Percentiles rank a stretch among this genome's conserved stretches.
Conservation (phyloP, 2,113 vertebrate species). For the Anas platyrhynchos region DNA sequence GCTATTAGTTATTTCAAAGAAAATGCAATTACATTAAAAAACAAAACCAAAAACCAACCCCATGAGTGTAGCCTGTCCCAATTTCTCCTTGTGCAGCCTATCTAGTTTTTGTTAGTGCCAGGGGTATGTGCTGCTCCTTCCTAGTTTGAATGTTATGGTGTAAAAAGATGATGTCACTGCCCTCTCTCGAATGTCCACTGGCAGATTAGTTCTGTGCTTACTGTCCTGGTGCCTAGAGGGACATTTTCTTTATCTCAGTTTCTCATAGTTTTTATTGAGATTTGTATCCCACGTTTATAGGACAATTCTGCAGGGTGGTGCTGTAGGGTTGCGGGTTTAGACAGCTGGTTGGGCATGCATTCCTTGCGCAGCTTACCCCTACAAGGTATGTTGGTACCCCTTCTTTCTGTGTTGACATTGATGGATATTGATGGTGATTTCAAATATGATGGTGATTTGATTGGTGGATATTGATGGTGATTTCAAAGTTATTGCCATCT, state of each 20-base stretch:
- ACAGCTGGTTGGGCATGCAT: background rate
- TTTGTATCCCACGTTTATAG: background rate
- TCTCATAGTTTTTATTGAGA: background rate
- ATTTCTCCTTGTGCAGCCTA: background rate
- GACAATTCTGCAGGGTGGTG: background rate
- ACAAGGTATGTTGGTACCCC: background rate
- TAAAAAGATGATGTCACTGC: background rate
- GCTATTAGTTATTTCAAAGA: background rate
- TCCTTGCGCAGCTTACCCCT: background rate
- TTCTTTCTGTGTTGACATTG: background rate
- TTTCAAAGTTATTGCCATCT: background rate
- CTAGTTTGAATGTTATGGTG: background rate
- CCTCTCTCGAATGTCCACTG: background rate
- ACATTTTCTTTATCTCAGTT: background rate
- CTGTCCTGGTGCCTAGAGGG: background rate
- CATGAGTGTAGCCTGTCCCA: background rate
- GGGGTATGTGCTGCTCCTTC: background rate
- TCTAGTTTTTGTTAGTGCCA: background rate
- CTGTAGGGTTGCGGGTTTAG: background rate
- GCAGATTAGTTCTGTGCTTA: background rate
- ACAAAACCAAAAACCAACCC: too few relatives aligned
- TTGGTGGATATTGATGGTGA: background rate
- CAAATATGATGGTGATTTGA: background rate
- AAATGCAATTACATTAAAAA: background rate
- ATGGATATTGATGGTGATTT: slow-evolving; percentile 4